Base-by-base conservation (phyloP, 1,140 invertebrate species). In the Bombus polaris region DNA sequence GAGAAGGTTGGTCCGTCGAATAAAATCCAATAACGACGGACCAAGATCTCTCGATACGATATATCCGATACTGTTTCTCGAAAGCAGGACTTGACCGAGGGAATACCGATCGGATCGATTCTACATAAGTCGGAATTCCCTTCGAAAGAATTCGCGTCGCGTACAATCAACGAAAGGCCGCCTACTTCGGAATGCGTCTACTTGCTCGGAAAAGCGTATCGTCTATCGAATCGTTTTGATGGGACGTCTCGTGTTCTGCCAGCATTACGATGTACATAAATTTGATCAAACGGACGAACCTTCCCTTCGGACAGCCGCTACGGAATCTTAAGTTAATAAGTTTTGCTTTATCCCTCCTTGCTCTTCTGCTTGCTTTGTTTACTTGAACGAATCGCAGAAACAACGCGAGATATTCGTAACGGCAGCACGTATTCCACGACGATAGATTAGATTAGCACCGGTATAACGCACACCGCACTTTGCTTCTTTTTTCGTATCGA, bases 11-110 rank as follows among this genome's bases (percentile, higher is more conserved):
- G 37, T 39, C 39, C n/a, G 32, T 37, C 65, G 83, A 85, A 89
- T 89, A 76, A 89, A 89, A 89, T 89, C 87, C 88, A 88, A 89
- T 89, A 89, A 89, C 78, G 68, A 3, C 37, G 53, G n/a, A 75
- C 65, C 28, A 65, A 15, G 79, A 81, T 81, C 66, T 83, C 71
- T 70, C 53, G 82, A 72, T 59, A 73, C 84, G 79, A 85, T 83
- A 66, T 79, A 84, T 78, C 72, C 62, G 18, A 53, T 53, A 53
- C 72, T 76, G n/a, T 76, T 75, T 83, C 73, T 59, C 25, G 47
- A 79, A 79, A 75, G 68, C 18, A 77, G 32, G 37, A 57, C 68
- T 53, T 65, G 53, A 32, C 83, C 59, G 15, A 79, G 59, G 37
- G 84, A 88, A 68, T 76, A 85, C 72, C 75, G 76, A 82, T 73